Evolutionary conservation across 2,888 invertebrate genomes (phyloP), one percentile per base, ranked within the genome.

Genomic region (Pasiphila rectangulata): DNA sequence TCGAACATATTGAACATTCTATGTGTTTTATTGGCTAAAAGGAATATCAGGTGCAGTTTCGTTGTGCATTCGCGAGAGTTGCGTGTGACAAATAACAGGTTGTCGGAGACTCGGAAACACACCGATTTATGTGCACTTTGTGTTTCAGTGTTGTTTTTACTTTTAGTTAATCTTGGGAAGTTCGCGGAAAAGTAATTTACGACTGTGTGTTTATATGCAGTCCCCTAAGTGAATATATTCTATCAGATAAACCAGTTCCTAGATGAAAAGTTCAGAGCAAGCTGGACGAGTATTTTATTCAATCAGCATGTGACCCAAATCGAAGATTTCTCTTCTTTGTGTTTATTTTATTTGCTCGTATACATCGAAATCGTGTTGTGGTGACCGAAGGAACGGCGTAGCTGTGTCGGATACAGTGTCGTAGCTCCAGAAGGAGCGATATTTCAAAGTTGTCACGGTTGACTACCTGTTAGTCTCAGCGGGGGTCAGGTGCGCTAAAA

Each of bases 251-350:
- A 59, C 54, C 40, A 49, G 57, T 59, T 54, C 56, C 44, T 42
- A 36, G 37, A 42, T 42, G 46, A 56, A 56, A 54, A 61, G 56
- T 59, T 57, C 48, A 55, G 60, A 65, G 61, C 64, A 63, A 75
- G 71, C 73, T 75, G 73, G 59, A 74, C 67, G 68, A 66, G 64
- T 75, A 65, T 72, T 76, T 75, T 49, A 49, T 41, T 77, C 76
- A 77, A 83, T 83, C 87, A 83, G 83, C 86, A 85, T 87, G 86
- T 88, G 87, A 88, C 87, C 87, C 87, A 87, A 84, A 86, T 88
- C 79, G 68, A 71, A 79, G 83, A 85, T 87, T 87, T 87, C 86
- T 86, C 86, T 82, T 86, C 79, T 76, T 78, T 79, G 79, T 82
- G 73, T 73, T 72, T 66, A 49, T 47, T 47, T 49, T 49, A 45